Evolutionary conservation across 1,140 invertebrate species (phyloP), one percentile per base, ranked within the genome.

Genomic region (Drosophila parabipectinata): DNA sequence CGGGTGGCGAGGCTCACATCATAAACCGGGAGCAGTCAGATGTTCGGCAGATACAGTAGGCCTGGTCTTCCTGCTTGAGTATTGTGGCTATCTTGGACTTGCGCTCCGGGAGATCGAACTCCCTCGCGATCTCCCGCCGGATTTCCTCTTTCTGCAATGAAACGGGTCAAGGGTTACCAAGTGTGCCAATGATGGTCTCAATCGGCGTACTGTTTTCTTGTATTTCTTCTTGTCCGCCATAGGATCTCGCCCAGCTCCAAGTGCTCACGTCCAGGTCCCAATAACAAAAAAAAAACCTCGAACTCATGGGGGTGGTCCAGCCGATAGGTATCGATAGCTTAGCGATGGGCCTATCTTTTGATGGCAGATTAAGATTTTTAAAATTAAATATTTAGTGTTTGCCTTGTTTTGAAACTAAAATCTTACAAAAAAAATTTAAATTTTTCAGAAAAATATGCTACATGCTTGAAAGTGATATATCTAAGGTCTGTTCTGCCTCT

Each of bases 11-110:
- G 14, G 63, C 94, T 95, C 93, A 98, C 96, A 99, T 99, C 98
- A 99, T 99, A 93, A 99, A 99, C 28, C 98, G 93, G 5, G 96
- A 97, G 79, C 96, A 97, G 90, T 99, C 98, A 0, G 97, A 96
- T 14, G 97, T 97, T 44, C 98, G 94, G 92, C 98, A 99, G 76
- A 99, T 97, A 92, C 98, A 99, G 92, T 99, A 99, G 3, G 96
- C 95, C 93, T 97, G 96, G 26, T 96, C 96, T 92, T 97, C 96
- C 92, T 97, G 96, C 91, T 97, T 97, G 21, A 98, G 92, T 66
- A 98, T 93, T 6, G 97, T 96, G 28, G 97, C 97, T 57, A 98
- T 97, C 93, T 98, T 98, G 12, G 97, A 98, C 91, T 98, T 97
- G 45, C 97, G 93, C 85, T 98, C 97, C 0, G 97, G 97, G 56